A percentile compares a stretch with the other conserved stretches of the same genome.
Evolutionary conservation across 2,113 vertebrate species (phyloP).

Genomic region (Colaptes auratus): DNA sequence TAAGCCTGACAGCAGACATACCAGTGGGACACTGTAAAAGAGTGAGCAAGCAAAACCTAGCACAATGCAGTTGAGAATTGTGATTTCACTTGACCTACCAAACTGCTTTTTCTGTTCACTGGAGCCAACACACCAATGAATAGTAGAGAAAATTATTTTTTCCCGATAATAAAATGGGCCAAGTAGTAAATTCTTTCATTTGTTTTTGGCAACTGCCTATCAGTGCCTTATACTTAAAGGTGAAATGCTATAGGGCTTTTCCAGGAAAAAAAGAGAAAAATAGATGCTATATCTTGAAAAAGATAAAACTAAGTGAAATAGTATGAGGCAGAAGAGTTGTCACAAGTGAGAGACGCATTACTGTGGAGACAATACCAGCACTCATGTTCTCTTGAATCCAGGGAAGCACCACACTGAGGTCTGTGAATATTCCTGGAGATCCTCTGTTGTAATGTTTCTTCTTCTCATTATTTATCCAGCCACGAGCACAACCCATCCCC

Average conservation of each 20-base stretch:
- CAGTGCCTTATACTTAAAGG: not conserved
- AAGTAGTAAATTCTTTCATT: not conserved
- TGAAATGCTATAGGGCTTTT: not conserved
- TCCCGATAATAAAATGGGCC: not conserved
- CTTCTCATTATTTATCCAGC: constrained; percentile 80
- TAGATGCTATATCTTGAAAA: not conserved
- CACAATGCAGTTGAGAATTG: not conserved
- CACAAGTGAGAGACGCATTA: not conserved
- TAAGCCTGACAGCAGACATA: not conserved
- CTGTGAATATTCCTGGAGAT: constrained; percentile 87
- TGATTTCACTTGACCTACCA: not conserved
- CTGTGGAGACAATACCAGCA: constrained; percentile 39
- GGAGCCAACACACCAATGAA: not conserved
- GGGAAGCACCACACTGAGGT: constrained; percentile 78
- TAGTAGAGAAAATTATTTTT: not conserved
- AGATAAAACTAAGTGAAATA: not conserved
- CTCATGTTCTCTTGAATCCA: constrained; percentile 80
- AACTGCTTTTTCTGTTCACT: not conserved
- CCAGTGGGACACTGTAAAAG: not conserved
- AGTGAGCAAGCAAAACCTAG: not conserved
- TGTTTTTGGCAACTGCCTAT: not conserved
- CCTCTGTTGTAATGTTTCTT: constrained; percentile 73
- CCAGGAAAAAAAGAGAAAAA: not conserved
- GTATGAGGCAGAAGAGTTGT: not conserved
- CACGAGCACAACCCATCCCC: constrained; percentile 87